Evolutionary conservation across 2,797 vertebrate species (phyloP).

Genomic region (Falco berigora): DNA sequence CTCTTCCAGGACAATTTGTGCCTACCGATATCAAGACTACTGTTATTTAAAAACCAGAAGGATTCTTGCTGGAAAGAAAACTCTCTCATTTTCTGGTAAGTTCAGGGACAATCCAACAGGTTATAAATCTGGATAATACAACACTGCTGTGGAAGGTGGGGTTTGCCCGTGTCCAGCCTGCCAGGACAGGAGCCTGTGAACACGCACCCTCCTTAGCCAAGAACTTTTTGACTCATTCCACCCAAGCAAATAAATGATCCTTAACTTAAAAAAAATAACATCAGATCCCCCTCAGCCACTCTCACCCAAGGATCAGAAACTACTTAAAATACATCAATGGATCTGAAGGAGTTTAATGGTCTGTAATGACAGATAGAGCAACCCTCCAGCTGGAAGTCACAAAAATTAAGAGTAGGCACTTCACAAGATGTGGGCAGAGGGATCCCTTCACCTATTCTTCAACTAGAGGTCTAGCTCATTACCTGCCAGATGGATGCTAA

Average conservation of each 20-base stretch:
- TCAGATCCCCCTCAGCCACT: background rate
- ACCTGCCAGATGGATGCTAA: background rate
- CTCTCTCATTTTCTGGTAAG: background rate
- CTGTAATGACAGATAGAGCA: background rate
- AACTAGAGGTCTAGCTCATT: background rate
- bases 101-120: background rate
- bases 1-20: background rate
- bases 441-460: background rate
- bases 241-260: background rate
- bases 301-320: background rate
- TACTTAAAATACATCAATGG: background rate
- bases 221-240: background rate
- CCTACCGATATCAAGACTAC: background rate
- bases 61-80: background rate
- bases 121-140: background rate
- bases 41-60: background rate
- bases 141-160: background rate
- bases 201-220: background rate
- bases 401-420: background rate
- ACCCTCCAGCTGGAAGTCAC: conserved; percentile 32
- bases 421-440: background rate
- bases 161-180: background rate
- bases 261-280: background rate
- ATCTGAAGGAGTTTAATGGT: conserved; percentile 40
- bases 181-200: background rate